Percentiles rank a stretch among this genome's conserved stretches.
phyloP scores from a whole-genome alignment of 2,797 vertebrate species.

The Xyrichtys novacula region DNA sequence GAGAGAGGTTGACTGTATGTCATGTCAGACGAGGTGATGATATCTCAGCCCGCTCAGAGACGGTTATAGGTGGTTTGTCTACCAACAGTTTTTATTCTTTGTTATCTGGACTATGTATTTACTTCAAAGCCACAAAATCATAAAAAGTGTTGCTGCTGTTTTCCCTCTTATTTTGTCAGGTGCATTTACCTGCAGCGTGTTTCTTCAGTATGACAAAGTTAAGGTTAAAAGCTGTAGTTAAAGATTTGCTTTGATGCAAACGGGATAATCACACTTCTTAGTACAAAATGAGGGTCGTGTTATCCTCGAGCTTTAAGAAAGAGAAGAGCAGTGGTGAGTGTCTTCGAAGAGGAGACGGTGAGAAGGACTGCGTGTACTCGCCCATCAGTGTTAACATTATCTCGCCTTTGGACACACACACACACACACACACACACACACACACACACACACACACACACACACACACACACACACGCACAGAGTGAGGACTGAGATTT shows the following conservation, averaged over 20 bases:
- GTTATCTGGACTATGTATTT: neutral
- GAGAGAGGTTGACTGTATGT: neutral
- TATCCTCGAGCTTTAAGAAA: neutral
- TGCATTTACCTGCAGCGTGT: neutral
- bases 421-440: too few species aligned
- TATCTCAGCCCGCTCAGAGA: constrained; percentile 1
- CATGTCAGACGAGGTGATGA: constrained; percentile 1
- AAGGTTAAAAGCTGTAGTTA: neutral
- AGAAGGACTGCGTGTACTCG: neutral
- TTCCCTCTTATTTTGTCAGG: too few species aligned
- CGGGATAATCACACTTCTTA: neutral
- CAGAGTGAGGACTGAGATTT: neutral
- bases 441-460: neutral
- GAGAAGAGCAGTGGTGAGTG: neutral
- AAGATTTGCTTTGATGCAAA: neutral
- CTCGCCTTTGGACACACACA: neutral
- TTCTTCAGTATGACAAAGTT: neutral
- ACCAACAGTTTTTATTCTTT: neutral
- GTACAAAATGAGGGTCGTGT: neutral
- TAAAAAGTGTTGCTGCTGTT: too few species aligned
- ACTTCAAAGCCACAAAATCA: too few species aligned
- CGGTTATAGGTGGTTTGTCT: neutral
- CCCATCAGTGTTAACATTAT: constrained; percentile 1
- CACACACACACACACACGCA: neutral
- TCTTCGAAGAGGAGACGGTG: constrained; percentile 7